These are phyloP conservation scores for Araneus ventricosus DNA, from an alignment of 1,140 invertebrate genomes.

Conservation along the genomic window DNA sequence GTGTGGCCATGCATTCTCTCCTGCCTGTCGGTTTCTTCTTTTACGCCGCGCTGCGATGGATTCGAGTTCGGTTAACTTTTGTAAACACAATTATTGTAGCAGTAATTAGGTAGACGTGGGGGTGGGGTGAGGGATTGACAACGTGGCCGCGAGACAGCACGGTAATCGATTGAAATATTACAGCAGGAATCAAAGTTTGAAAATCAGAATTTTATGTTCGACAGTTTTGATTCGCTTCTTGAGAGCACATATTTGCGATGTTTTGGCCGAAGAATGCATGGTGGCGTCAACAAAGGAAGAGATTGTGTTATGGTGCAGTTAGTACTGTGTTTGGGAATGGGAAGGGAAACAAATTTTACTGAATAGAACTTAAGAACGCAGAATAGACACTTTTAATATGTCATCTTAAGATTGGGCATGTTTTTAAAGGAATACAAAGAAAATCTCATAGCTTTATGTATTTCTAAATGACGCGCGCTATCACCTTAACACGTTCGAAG, in stretches of 20 bases:
- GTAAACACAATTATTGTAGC: constrained; percentile 22
- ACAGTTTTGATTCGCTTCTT: not conserved
- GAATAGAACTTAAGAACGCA: too few relatives aligned
- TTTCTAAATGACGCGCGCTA: too few relatives aligned
- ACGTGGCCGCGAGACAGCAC: not conserved
- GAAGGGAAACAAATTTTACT: too few relatives aligned
- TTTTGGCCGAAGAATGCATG: not conserved
- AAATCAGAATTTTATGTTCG: not conserved
- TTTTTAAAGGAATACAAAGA: too few relatives aligned
- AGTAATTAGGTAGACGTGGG: not conserved
- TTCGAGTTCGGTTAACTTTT: constrained; percentile 25
- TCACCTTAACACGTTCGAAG: too few relatives aligned
- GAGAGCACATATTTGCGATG: not conserved
- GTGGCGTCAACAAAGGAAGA: not conserved
- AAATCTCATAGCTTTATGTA: too few relatives aligned
- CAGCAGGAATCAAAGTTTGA: not conserved
- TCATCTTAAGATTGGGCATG: too few relatives aligned
- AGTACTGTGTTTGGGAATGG: too few relatives aligned
- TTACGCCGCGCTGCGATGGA: not conserved
- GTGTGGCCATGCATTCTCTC: not conserved
- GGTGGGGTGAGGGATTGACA: not conserved
- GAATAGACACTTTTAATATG: too few relatives aligned
- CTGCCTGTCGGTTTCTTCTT: not conserved
- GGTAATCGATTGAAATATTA: not conserved
- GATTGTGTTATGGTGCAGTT: too few relatives aligned